Percentiles rank a stretch among this genome's conserved stretches.
Conservation (phyloP, 1,140 invertebrate species). For the Drosophila micromelanica region DNA sequence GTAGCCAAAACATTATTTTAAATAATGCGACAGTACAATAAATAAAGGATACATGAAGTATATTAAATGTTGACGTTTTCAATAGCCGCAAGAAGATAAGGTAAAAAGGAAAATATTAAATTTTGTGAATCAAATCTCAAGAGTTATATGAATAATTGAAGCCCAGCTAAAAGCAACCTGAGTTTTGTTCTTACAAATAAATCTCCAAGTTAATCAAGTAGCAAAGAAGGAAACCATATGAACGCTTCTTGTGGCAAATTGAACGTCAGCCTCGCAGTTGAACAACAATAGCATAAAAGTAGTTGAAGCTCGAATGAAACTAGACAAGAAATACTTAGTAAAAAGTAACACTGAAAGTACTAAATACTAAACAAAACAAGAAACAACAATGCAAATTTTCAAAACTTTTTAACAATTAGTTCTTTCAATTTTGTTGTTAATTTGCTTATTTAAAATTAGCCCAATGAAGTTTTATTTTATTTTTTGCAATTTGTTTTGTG, state of each 20-base stretch:
- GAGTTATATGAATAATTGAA: too few relatives aligned
- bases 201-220: neutral
- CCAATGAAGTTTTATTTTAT: slow-evolving; percentile 20
- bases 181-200: too few relatives aligned
- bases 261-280: slow-evolving; percentile 7
- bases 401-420: slow-evolving; percentile 55
- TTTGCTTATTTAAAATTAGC: slow-evolving; percentile 47
- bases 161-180: too few relatives aligned
- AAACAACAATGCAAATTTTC: slow-evolving; percentile 61
- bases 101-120: neutral
- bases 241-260: slow-evolving; percentile 4
- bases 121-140: neutral
- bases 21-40: slow-evolving; percentile 27
- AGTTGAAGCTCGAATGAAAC: slow-evolving; percentile 70
- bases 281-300: slow-evolving; percentile 49
- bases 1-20: slow-evolving; percentile 29
- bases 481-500: slow-evolving; percentile 67
- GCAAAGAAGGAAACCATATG: neutral
- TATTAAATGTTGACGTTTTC: slow-evolving; percentile 1
- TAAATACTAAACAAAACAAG: slow-evolving; percentile 31
- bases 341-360: slow-evolving; percentile 30
- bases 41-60: slow-evolving; percentile 21
- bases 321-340: slow-evolving; percentile 66
- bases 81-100: slow-evolving; percentile 6
- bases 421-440: slow-evolving; percentile 62